Percentiles rank a stretch among this genome's conserved stretches.
Evolutionary conservation across 2,113 vertebrate species (phyloP).

Genomic region (Odocoileus hemionus): DNA sequence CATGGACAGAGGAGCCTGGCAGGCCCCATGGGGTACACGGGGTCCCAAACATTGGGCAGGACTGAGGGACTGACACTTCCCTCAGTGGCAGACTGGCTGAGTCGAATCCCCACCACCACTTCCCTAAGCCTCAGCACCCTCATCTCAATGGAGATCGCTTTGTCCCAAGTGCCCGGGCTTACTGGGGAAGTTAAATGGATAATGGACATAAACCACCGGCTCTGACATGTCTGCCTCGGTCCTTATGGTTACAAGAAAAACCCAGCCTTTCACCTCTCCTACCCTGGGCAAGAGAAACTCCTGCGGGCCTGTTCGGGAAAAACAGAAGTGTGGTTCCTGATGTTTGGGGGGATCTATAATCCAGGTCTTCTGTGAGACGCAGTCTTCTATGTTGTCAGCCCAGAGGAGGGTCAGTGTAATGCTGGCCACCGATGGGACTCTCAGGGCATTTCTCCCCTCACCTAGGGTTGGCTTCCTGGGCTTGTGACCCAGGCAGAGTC

Average conservation of each 20-base stretch:
- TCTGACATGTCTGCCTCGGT: background rate
- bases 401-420: background rate
- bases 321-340: background rate
- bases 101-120: background rate
- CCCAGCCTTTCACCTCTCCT: background rate
- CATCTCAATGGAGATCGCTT: accelerated
- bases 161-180: background rate
- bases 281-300: background rate
- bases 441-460: background rate
- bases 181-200: background rate
- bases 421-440: background rate
- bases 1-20: background rate
- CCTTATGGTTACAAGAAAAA: background rate
- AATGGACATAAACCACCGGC: background rate
- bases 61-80: background rate
- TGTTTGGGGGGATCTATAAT: background rate
- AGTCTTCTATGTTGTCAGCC: background rate
- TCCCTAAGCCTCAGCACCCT: background rate
- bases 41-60: background rate
- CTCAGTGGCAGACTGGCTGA: background rate
- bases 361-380: background rate
- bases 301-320: background rate
- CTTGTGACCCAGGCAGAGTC: background rate
- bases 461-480: background rate
- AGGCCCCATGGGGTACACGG: background rate